A percentile compares a stretch with the other conserved stretches of the same genome.
These are phyloP conservation scores for Lasioglossum marginatum DNA, from an alignment of 2,888 invertebrate species.

Conservation along the genomic window DNA sequence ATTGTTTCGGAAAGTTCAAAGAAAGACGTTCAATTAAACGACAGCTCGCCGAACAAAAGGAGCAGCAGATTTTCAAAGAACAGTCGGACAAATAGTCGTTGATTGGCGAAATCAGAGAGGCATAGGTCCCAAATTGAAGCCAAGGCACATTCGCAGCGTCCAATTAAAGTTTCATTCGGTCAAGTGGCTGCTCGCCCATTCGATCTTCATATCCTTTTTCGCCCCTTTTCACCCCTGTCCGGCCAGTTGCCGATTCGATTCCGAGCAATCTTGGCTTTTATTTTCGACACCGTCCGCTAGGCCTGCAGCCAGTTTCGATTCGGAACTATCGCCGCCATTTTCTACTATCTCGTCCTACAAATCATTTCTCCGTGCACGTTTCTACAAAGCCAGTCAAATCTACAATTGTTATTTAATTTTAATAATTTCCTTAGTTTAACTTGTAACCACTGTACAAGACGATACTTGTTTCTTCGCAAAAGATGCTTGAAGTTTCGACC, in stretches of 20 bases:
- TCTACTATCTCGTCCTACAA: neutral
- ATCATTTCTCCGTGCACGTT: too few species aligned
- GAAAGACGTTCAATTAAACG: slow-evolving; percentile 10
- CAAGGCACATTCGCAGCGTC: slow-evolving; percentile 33
- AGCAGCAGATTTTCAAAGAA: slow-evolving; percentile 31
- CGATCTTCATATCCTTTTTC: slow-evolving; percentile 31
- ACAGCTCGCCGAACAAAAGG: slow-evolving; percentile 10
- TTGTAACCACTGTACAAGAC: too few species aligned
- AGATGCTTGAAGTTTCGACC: neutral
- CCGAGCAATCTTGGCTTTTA: slow-evolving; percentile 17
- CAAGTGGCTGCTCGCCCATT: slow-evolving; percentile 39
- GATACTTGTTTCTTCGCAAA: neutral
- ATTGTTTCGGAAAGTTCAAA: slow-evolving; percentile 10
- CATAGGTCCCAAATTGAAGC: slow-evolving; percentile 43
- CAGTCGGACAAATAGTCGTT: slow-evolving; percentile 32
- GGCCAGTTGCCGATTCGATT: neutral
- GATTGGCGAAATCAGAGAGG: slow-evolving; percentile 48
- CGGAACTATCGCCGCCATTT: neutral
- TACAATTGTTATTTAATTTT: too few species aligned
- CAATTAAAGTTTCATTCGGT: slow-evolving; percentile 50
- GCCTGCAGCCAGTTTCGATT: neutral
- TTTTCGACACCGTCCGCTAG: slow-evolving; percentile 1
- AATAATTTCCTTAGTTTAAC: neutral
- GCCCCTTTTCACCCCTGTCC: neutral
- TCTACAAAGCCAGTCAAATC: too few species aligned